Base-by-base conservation (phyloP, 2,888 invertebrate genomes). In the Hirtodrosophila duncani region DNA sequence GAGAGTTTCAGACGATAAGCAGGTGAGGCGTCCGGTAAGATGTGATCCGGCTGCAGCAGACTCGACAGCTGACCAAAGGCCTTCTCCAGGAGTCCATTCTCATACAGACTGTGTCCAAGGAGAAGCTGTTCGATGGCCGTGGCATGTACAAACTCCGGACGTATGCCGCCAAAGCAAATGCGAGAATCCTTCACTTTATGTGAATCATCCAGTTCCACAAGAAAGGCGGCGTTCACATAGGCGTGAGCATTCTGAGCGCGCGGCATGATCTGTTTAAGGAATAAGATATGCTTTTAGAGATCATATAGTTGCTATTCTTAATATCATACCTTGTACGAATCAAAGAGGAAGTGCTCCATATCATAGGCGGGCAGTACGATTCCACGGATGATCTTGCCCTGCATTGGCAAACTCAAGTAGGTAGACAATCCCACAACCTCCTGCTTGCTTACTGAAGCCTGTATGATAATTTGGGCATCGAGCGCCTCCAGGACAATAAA, bases 161-260 rank as follows among this genome's bases (percentile, higher is more conserved):
- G 88, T 17, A 94, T 92, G 23, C 90, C 91, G 1, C 92, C 93
- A 71, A 88, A 92, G 13, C 92, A 90, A 18, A 94, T 88, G n/a
- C 87, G 88, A 0, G 91, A 89, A 0, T 61, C 63, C 16, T 60
- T 51, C 1, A 86, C 77, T 27, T 51, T 77, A 3, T 89, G 84
- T 56, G 89, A 81, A 0, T 57, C 37, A 34, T 88, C 83, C 26
- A 92, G 83, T 81, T 91, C 89, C 38, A 93, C 88, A 2, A 91
- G 85, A 68, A 94, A 93, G 1, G 91, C 94, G 7, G 93, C 92
- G 78, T 94, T 94, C 0, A 94, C 91, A 49, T 92, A 90, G 0
- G 94, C 93, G 69, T 93, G 93, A 0, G 94, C 91, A 72, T 93
- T 93, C 86, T 93, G 93, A 0, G 92, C 90, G 53, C 93, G 88